Evolutionary conservation across 2,797 vertebrate species (phyloP).

Genomic region (Girardinus metallicus): DNA sequence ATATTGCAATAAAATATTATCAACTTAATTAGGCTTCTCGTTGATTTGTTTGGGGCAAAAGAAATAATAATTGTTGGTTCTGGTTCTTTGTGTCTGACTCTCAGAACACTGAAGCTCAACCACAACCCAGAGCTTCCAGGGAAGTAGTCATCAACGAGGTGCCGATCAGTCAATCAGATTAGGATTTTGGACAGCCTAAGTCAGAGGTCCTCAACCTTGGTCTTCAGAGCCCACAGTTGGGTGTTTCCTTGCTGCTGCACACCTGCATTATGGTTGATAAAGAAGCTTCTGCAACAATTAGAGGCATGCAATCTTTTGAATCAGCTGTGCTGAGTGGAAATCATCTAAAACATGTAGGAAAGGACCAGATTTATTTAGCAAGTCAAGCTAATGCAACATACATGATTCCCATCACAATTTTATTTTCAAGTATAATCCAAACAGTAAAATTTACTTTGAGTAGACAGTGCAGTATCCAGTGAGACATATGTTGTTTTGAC

Average conservation of each 20-base stretch:
- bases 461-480: slow-evolving; percentile 15
- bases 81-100: not conserved
- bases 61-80: not conserved
- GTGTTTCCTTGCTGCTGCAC: too few species aligned
- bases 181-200: not conserved
- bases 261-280: too few species aligned
- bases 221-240: too few species aligned
- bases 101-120: not conserved
- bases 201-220: not conserved
- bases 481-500: slow-evolving; percentile 55
- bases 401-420: not conserved
- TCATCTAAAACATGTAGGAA: too few species aligned
- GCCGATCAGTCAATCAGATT: not conserved
- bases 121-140: not conserved
- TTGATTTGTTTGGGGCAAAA: not conserved
- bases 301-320: too few species aligned
- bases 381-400: not conserved
- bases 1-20: not conserved
- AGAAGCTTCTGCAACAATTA: too few species aligned
- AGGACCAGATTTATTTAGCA: not conserved
- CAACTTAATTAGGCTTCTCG: not conserved
- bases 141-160: not conserved
- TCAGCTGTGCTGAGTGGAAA: too few species aligned
- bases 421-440: not conserved
- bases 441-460: not conserved